A percentile compares a stretch with the other conserved stretches of the same genome.
These are phyloP conservation scores for Limosa lapponica DNA, from an alignment of 2,797 vertebrate genomes.

Conservation along the genomic window DNA sequence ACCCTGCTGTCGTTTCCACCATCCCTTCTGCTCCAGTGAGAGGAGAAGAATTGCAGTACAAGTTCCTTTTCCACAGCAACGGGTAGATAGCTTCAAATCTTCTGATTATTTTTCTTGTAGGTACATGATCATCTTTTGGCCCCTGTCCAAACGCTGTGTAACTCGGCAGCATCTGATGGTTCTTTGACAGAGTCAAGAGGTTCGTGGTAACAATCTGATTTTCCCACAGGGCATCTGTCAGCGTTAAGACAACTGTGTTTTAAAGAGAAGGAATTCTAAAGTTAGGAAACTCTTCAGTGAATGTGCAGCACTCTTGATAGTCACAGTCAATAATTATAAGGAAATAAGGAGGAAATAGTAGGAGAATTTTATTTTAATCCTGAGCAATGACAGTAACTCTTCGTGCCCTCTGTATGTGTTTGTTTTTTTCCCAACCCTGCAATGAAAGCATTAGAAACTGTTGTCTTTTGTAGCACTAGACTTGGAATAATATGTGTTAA, in stretches of 20 bases:
- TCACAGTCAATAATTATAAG: not conserved
- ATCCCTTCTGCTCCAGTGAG: not conserved
- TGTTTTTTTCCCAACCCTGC: not conserved
- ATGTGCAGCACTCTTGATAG: not conserved
- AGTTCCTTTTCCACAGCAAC: not conserved
- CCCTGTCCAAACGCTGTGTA: not conserved
- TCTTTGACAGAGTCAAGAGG: not conserved
- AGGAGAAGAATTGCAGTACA: not conserved
- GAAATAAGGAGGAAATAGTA: not conserved
- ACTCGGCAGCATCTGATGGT: accelerated
- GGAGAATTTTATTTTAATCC: not conserved
- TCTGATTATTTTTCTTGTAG: not conserved
- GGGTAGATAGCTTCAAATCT: not conserved
- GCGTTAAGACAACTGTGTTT: not conserved
- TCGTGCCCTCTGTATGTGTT: not conserved
- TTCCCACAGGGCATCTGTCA: not conserved
- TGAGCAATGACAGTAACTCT: not conserved
- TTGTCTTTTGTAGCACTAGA: not conserved
- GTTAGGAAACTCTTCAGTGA: not conserved
- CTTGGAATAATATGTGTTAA: not conserved
- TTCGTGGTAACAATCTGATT: not conserved
- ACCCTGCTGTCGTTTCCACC: not conserved
- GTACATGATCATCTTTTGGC: not conserved
- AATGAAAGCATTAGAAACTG: not conserved
- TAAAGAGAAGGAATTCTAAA: not conserved